Base-by-base conservation (phyloP, 23 tunicate genomes). In the Botrylloides violaceus region DNA sequence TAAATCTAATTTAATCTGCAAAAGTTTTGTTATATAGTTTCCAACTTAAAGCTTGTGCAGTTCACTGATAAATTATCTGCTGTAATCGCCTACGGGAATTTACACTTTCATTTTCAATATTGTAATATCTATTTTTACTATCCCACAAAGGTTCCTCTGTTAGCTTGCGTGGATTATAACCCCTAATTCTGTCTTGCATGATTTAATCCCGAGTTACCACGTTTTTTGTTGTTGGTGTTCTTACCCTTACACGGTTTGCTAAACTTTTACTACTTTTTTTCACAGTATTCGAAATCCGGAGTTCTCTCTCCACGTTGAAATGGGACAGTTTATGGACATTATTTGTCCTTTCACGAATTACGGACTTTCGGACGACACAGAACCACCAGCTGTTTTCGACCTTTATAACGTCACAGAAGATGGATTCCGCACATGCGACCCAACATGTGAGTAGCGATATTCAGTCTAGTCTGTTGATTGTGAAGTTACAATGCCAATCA, bases 321-420 rank as follows among this genome's bases (percentile, higher is more conserved):
- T 90, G 39, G 90, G 90, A 20, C 83, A 90, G 29, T 90, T 90
- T 55, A 61, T 90, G 80, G 97, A 90, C 48, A 79, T 90, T 4
- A 9, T 90, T 0, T 90, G 97, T 55, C 97, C 97, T 23, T 84
- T 77, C 26, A 65, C 70, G 3, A 43, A 66, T 29, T 66, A 79
- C 73, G 75, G 81, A 29, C 71, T 70, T 4, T 74, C 97, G 1
- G 65, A 74, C 29, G 73, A 80, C 6, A 80, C 71, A 7, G 24
- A 39, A 4, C 64, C 63, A 23, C 75, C 85, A 2, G 81, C 68
- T 20, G 43, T 49, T 20, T 90, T 90, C 53, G 70, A 90, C 39
- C 56, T 90, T 27, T 83, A 78, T 73, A 80, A 83, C 71, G 97
- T 90, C 30, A 83, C 89, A 20, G 34, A 79, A 61, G 61, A 64